These are phyloP conservation scores for Propithecus deckenii DNA, from an alignment of 2,797 vertebrate species.

Conservation along the genomic window DNA sequence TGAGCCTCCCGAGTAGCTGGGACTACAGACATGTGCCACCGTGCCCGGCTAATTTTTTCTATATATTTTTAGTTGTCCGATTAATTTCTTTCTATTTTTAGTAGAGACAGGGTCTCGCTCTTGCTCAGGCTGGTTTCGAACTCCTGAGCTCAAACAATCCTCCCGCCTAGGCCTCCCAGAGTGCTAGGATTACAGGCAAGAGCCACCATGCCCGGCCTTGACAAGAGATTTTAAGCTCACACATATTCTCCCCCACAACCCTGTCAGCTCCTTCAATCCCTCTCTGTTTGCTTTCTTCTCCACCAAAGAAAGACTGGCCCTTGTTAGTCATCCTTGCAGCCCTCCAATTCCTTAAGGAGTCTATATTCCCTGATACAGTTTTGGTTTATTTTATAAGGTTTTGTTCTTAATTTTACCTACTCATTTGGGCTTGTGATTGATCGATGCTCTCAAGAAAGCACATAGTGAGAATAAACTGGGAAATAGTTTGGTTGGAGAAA, in stretches of 20 bases:
- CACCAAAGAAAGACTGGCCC: not conserved
- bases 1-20: too few species aligned
- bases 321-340: not conserved
- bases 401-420: constrained; percentile 6
- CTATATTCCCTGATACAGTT: not conserved
- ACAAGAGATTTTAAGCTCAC: not conserved
- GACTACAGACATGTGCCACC: too few species aligned
- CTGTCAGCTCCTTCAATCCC: rapidly evolving
- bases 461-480: not conserved
- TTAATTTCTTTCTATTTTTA: too few species aligned
- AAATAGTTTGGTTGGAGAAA: not conserved
- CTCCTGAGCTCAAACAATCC: too few species aligned
- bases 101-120: too few species aligned
- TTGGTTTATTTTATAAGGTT: not conserved
- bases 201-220: not conserved
- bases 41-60: too few species aligned
- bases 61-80: too few species aligned
- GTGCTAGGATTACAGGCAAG: too few species aligned
- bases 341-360: not conserved
- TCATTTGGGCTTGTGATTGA: not conserved
- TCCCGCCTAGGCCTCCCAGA: too few species aligned
- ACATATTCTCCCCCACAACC: not conserved
- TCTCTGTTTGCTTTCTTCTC: not conserved
- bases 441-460: not conserved
- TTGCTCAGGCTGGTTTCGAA: too few species aligned